Evolutionary conservation across 2,888 invertebrate species (phyloP).

Genomic region (Cyclophora albipunctata): DNA sequence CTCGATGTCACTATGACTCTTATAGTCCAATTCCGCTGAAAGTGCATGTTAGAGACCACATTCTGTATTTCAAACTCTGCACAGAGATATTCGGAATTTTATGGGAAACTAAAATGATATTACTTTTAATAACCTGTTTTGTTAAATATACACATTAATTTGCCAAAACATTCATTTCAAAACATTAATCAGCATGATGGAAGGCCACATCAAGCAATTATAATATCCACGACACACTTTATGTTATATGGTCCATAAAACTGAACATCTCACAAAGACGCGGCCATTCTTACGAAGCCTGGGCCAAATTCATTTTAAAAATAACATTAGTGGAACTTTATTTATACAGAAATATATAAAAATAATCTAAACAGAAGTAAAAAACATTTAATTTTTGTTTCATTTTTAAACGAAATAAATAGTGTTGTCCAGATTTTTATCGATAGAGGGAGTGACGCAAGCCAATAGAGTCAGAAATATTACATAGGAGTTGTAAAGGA

Average conservation of each 20-base stretch:
- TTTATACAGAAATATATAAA: conserved; percentile 8
- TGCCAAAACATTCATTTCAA: not conserved
- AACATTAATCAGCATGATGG: conserved; percentile 1
- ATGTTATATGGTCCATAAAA: conserved; percentile 36
- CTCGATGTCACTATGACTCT: no score
- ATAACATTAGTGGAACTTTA: conserved; percentile 5
- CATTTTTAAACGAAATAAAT: conserved; percentile 4
- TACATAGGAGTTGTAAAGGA: conserved; percentile 15
- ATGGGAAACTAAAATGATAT: no score
- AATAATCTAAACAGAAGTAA: not conserved
- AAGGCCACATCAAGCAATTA: conserved; percentile 32
- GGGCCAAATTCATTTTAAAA: conserved; percentile 12
- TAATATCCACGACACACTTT: conserved; percentile 36
- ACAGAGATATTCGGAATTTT: no score
- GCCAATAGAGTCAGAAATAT: not conserved
- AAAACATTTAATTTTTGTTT: conserved; percentile 2
- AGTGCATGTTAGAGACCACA: no score
- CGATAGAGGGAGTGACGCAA: conserved; percentile 7
- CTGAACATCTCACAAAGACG: conserved; percentile 28
- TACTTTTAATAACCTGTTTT: no score
- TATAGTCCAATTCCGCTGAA: no score
- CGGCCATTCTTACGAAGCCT: conserved; percentile 10
- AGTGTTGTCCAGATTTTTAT: conserved; percentile 15
- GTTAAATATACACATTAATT: no score
- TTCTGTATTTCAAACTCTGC: no score